Evolutionary conservation across 2,888 invertebrate species (phyloP), one percentile per base, ranked within the genome.

Genomic region (Hirtodrosophila histrioides): DNA sequence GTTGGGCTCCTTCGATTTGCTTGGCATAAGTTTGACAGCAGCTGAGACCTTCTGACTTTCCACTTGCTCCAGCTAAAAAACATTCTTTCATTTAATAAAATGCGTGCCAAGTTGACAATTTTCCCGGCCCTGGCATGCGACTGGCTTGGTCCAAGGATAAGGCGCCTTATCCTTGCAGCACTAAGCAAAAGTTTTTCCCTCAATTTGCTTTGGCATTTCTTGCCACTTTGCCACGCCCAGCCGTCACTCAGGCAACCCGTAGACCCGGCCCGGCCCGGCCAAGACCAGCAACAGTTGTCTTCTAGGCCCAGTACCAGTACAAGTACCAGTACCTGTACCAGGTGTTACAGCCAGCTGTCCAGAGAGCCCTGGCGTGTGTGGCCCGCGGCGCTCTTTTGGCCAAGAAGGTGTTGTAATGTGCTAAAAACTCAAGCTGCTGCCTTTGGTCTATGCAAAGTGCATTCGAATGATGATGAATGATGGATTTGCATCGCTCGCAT

Each of bases 91-190:
- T 85, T 85, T 88, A 85, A 85, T 85, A 87, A 84, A 86, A 84
- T 88, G 88, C 84, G 84, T 84, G 83, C 83, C 84, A 87, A 84
- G 88, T 86, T 87, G 88, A 84, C 88, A 87, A 83, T 86, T 84
- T 86, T 56, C 68, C 63, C 27, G 24, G 24, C 31, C 33, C 17
- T 36, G 45, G 23, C 24, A 35, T 51, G 64, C 50, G 36, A 9
- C 12, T 43, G 58, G 48, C 48, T 45, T 63, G 41, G 55, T 44
- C 40, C 44, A 63, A 51, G 48, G 44, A 69, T 53, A 69, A 58
- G 50, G 44, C 41, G 49, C 43, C 43, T 37, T 43, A 31, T 31
- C 31, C 31, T 31, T 31, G 44, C 55, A 53, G 55, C 64, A 60
- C 49, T 17, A 36, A 44, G 46, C 51, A 44, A 72, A 74, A 62